phyloP scores from a whole-genome alignment of 1,140 invertebrate genomes.

The Drosophila gunungcola region DNA sequence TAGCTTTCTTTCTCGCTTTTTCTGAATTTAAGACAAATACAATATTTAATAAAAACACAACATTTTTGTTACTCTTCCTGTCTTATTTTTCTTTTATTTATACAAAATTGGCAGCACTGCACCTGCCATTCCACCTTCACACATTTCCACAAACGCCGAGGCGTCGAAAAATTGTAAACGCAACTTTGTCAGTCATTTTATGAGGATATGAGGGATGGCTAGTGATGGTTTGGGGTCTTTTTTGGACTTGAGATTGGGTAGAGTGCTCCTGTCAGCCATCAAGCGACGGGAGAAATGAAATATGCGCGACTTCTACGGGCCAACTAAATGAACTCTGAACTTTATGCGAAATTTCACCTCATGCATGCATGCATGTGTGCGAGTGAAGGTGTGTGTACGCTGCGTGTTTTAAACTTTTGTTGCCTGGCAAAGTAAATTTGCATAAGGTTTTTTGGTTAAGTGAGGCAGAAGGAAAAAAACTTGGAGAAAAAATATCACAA shows the following conservation, averaged over 20 bases:
- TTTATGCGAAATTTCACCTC: slow-evolving; percentile 51
- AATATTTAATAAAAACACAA: not conserved
- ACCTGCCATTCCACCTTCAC: slow-evolving; percentile 31
- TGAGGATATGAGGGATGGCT: not conserved
- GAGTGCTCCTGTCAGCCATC: slow-evolving; percentile 45
- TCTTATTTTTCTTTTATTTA: not conserved
- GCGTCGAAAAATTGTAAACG: slow-evolving; percentile 52
- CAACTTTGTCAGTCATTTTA: slow-evolving; percentile 40
- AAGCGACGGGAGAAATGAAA: slow-evolving; percentile 48
- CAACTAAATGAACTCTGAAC: slow-evolving; percentile 58
- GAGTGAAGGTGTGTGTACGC: slow-evolving; percentile 7
- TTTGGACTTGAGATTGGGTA: not conserved
- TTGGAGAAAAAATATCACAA: not conserved
- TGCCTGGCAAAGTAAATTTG: slow-evolving; percentile 53
- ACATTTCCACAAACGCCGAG: slow-evolving; percentile 11
- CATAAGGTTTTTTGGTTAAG: slow-evolving; percentile 35
- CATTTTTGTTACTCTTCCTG: not conserved
- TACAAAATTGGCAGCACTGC: slow-evolving; percentile 13
- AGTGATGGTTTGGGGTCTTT: not conserved
- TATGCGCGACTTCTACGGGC: slow-evolving; percentile 38
- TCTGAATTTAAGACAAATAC: not conserved
- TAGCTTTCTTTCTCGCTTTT: not conserved
- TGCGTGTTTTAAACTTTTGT: slow-evolving; percentile 56
- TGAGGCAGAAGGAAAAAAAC: not conserved
- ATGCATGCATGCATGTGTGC: slow-evolving; percentile 7